phyloP scores from a whole-genome alignment of 2,797 vertebrate species.

The Chromobotia macracanthus region DNA sequence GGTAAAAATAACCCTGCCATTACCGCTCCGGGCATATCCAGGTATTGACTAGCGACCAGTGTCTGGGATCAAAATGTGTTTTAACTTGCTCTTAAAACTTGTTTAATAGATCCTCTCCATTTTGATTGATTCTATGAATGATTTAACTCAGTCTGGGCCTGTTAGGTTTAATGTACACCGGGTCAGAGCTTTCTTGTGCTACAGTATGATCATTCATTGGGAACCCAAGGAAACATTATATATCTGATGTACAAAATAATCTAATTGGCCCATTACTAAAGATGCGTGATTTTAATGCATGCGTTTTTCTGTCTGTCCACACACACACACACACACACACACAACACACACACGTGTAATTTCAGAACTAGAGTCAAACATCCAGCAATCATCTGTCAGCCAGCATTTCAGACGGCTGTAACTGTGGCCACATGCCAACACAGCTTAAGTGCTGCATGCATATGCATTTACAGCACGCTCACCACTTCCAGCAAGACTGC shows the following conservation, averaged over 20 bases:
- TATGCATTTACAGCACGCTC: constrained; percentile 20
- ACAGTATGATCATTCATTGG: too few relatives aligned
- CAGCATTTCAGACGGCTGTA: not conserved
- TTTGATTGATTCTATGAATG: not conserved
- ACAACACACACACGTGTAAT: constrained; percentile 53
- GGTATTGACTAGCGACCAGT: constrained; percentile 72
- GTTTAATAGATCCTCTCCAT: not conserved
- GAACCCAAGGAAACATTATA: too few relatives aligned
- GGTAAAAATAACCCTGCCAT: constrained; percentile 79
- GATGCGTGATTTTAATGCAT: not conserved
- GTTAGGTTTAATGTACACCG: not conserved
- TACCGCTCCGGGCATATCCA: constrained; percentile 85
- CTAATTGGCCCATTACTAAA: not conserved
- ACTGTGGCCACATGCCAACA: constrained; percentile 16
- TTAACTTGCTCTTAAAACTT: not conserved
- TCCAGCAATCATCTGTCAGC: constrained; percentile 24
- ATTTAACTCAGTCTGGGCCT: not conserved
- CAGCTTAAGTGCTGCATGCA: constrained; percentile 40
- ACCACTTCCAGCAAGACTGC: constrained; percentile 47
- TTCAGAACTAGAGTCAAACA: constrained; percentile 75
- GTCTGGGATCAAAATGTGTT: not conserved
- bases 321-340: too few relatives aligned
- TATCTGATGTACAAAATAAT: too few relatives aligned
- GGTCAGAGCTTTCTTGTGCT: not conserved
- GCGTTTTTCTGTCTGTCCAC: constrained; percentile 4